Conservation (phyloP, 2,113 vertebrate species). For the Dendrocopos noguchii region DNA sequence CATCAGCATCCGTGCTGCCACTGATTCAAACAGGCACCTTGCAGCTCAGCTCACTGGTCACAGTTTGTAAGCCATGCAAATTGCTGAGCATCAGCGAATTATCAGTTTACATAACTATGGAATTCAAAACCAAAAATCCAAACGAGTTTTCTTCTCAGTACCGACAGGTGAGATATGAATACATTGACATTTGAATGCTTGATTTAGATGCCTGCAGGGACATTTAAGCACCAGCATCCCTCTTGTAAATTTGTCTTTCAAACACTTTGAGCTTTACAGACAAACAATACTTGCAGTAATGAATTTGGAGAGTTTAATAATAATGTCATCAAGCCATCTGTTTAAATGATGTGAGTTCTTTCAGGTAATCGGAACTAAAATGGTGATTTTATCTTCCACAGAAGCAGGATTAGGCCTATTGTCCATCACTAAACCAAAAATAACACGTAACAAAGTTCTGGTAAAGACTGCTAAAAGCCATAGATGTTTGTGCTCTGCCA, state of each 20-base stretch:
- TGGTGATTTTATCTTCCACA: not conserved
- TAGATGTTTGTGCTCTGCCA: not conserved
- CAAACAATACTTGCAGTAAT: slow-evolving; percentile 59
- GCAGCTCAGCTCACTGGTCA: not conserved
- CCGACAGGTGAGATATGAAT: slow-evolving; percentile 46
- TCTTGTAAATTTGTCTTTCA: slow-evolving; percentile 50
- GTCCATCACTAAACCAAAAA: not conserved
- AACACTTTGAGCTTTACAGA: slow-evolving; percentile 31
- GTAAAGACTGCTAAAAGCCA: not conserved
- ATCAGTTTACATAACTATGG: not conserved
- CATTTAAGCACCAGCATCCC: slow-evolving; percentile 19
- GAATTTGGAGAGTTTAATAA: slow-evolving; percentile 54
- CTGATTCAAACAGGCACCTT: not conserved
- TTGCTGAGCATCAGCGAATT: not conserved
- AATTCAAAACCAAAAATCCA: not conserved
- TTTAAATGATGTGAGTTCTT: slow-evolving; percentile 34
- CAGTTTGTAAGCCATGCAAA: not conserved
- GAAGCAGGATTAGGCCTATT: not conserved
- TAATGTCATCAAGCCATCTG: slow-evolving; percentile 48
- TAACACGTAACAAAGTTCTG: not conserved
- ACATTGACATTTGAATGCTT: slow-evolving; percentile 59
- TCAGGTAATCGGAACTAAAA: not conserved
- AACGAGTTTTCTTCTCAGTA: not conserved
- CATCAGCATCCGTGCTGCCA: not conserved
- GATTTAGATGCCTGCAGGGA: slow-evolving; percentile 38